Evolutionary conservation across 2,888 invertebrate genomes (phyloP), one percentile per base, ranked within the genome.

Genomic region (Rhyacophila evoluta): DNA sequence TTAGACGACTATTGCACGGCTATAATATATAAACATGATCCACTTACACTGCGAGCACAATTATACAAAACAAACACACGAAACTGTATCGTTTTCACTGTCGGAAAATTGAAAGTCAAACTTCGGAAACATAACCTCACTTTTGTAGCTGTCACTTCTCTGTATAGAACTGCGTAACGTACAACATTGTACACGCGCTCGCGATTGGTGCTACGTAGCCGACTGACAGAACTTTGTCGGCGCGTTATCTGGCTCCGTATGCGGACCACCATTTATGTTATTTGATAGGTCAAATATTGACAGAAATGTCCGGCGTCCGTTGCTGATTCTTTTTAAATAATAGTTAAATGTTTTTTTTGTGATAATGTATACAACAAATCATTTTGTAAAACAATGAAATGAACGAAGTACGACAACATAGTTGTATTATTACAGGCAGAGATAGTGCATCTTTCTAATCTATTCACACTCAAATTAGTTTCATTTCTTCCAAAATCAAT

Each of bases 71-170:
- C n/a, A 6, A 39, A 39, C 15, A 39, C 39, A 39, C 5, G 6
- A n/a, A 39, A 6, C 39, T 15, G 39, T 5, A 39, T 12, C 39
- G 15, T 39, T 39, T 39, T 39, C 39, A 39, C 39, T 15, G 39
- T 6, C 39, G 39, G 39, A 39, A 39, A 39, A 39, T 39, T 39
- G 15, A 39, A 39, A 39, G 12, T 39, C 39, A 15, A 39, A 39
- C 39, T 12, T 39, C n/a, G 15, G 12, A 12, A 37, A 79, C 72
- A 72, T 80, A 80, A 80, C 80, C 80, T 80, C 77, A 80, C 80
- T 80, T 69, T 75, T 72, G 78, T 78, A n/a, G n/a, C 77, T 78
- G 80, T 80, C 80, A 80, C 27, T 72, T 37, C n/a, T 28, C 8
- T 5, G 28, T 71, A 19, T 6, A 27, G 68, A 15, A n/a, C 27